Evolutionary conservation across 2,113 vertebrate species (phyloP).

Genomic region (Archilochus colubris): DNA sequence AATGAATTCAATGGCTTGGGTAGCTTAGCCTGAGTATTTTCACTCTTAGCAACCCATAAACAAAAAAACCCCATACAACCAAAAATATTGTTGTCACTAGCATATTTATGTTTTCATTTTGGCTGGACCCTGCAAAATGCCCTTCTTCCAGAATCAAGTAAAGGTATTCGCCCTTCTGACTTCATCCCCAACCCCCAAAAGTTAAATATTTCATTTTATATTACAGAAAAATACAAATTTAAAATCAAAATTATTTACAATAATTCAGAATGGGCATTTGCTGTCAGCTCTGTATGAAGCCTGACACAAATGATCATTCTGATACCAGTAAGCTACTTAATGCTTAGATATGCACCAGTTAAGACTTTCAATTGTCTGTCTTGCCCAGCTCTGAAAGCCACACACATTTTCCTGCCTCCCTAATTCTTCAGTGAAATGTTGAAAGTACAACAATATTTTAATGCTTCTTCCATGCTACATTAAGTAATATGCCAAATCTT

Average conservation of each 20-base stretch:
- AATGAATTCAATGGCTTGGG: slow-evolving; percentile 20
- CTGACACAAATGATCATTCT: slow-evolving; percentile 62
- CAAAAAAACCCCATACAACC: not conserved
- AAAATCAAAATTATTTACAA: slow-evolving; percentile 73
- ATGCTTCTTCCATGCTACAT: slow-evolving; percentile 51
- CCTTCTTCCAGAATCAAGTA: slow-evolving; percentile 67
- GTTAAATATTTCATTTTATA: slow-evolving; percentile 79
- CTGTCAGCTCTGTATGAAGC: slow-evolving; percentile 54
- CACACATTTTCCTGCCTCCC: slow-evolving; percentile 42
- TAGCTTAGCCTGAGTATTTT: slow-evolving; percentile 30
- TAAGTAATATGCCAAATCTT: slow-evolving; percentile 17
- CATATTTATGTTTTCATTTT: slow-evolving; percentile 40
- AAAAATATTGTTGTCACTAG: slow-evolving; percentile 19
- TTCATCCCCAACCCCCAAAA: slow-evolving; percentile 24
- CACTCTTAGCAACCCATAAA: not conserved
- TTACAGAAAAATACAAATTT: slow-evolving; percentile 78
- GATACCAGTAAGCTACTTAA: slow-evolving; percentile 66
- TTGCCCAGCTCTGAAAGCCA: slow-evolving; percentile 52
- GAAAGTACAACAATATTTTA: slow-evolving; percentile 31
- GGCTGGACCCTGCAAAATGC: slow-evolving; percentile 72
- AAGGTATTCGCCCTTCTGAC: slow-evolving; percentile 24
- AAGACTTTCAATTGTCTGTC: slow-evolving; percentile 52
- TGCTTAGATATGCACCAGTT: slow-evolving; percentile 59
- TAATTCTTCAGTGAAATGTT: slow-evolving; percentile 50
- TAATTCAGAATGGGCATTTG: slow-evolving; percentile 72